phyloP scores from a whole-genome alignment of 2,113 vertebrate species.

The Etheostoma cragini region DNA sequence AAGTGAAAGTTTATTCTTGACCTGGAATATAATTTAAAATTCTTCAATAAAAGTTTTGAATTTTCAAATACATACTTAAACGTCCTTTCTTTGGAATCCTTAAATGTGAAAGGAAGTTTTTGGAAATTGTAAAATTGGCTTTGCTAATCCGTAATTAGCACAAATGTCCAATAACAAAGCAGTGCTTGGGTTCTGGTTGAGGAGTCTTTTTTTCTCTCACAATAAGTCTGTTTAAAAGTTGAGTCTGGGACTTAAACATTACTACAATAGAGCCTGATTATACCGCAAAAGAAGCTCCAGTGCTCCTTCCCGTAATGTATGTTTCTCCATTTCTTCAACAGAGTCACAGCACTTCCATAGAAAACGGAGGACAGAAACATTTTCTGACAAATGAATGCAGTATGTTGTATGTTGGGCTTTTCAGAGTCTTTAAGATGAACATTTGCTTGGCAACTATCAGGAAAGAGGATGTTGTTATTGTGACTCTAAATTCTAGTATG shows the following conservation, averaged over 20 bases:
- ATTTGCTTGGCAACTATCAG: too few species aligned
- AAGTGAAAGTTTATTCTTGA: neutral
- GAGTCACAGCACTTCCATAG: neutral
- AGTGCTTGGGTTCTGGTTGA: neutral
- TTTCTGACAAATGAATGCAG: neutral
- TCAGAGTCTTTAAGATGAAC: too few species aligned
- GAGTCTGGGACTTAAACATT: neutral
- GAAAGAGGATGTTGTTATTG: too few species aligned
- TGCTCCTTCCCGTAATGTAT: neutral
- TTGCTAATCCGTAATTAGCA: conserved; percentile 26
- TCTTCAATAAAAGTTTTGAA: neutral
- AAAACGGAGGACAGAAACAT: neutral
- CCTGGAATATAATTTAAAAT: neutral
- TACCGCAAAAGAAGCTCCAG: neutral
- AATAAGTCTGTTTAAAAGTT: conserved; percentile 26
- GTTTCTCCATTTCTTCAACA: neutral
- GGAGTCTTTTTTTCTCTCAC: conserved; percentile 1
- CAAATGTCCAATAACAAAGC: conserved; percentile 37
- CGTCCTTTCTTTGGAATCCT: neutral
- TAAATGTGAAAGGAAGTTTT: neutral
- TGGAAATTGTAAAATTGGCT: neutral
- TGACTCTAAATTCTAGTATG: neutral
- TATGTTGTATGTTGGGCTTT: too few species aligned
- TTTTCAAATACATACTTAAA: neutral
- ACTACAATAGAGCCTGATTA: conserved; percentile 19